Percentiles rank a stretch among this genome's conserved stretches.
Conservation (phyloP, 1,140 invertebrate genomes). For the Zaprionus lachaisei region DNA sequence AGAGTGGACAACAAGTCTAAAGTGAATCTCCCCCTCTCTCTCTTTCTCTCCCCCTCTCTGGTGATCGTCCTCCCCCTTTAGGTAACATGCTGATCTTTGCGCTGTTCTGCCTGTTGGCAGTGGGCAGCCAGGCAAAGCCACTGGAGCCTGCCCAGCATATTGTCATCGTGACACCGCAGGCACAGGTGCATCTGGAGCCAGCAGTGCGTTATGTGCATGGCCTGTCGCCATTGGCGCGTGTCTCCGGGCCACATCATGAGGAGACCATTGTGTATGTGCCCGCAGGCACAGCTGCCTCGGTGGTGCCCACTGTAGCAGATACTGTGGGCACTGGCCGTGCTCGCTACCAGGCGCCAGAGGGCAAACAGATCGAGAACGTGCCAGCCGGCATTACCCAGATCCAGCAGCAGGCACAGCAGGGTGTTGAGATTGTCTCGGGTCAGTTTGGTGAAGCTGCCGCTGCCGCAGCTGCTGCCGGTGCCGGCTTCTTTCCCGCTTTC, state of each 20-base stretch:
- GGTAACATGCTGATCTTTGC: slow-evolving; percentile 70
- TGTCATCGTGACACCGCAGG: slow-evolving; percentile 81
- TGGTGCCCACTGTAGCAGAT: slow-evolving; percentile 57
- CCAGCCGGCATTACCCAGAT: slow-evolving; percentile 57
- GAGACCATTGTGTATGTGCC: slow-evolving; percentile 81
- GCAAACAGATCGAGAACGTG: slow-evolving; percentile 58
- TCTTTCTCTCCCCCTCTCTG: too few relatives aligned
- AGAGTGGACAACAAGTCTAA: not conserved
- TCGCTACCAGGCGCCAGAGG: slow-evolving; percentile 24
- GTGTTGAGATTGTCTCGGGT: slow-evolving; percentile 52
- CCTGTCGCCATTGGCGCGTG: slow-evolving; percentile 76
- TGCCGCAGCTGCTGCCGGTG: slow-evolving; percentile 57
- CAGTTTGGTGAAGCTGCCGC: slow-evolving; percentile 68
- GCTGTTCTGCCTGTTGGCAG: slow-evolving; percentile 63
- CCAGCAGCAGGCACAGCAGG: slow-evolving; percentile 62
- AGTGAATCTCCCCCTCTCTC: not conserved
- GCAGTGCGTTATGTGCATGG: slow-evolving; percentile 75
- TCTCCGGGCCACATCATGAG: slow-evolving; percentile 68
- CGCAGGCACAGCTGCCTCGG: slow-evolving; percentile 64
- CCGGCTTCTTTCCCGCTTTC: slow-evolving; percentile 71
- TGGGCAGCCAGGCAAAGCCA: slow-evolving; percentile 58
- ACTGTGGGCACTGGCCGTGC: slow-evolving; percentile 59
- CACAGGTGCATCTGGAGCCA: slow-evolving; percentile 77
- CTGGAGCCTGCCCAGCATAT: slow-evolving; percentile 71
- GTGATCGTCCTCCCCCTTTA: not conserved